phyloP scores from a whole-genome alignment of 2,888 invertebrate species.

The Punctoribates punctum region DNA sequence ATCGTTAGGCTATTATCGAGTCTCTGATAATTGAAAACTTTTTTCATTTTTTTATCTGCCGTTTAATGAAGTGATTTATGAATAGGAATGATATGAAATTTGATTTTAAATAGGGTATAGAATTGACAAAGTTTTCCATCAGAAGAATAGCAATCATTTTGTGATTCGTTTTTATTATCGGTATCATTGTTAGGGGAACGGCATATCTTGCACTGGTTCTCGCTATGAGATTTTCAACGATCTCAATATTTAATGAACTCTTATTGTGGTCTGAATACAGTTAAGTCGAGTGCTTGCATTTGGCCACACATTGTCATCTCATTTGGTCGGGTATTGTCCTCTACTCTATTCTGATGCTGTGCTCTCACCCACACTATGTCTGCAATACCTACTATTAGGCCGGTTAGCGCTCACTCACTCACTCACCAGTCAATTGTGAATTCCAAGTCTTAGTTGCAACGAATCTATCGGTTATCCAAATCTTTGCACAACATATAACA shows the following conservation, averaged over 20 bases:
- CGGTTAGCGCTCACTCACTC: conserved; percentile 15
- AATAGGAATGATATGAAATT: conserved; percentile 13
- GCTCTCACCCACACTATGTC: conserved; percentile 13
- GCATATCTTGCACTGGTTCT: neutral
- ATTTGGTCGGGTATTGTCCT: conserved; percentile 32
- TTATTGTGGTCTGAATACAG: conserved; percentile 29
- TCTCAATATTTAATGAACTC: conserved; percentile 32
- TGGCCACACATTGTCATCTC: conserved; percentile 37
- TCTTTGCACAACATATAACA: conserved; percentile 33
- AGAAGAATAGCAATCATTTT: conserved; percentile 31
- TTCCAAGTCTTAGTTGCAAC: neutral
- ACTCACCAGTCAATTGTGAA: conserved; percentile 19
- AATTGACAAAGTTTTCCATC: too few species aligned
- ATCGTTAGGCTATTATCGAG: conserved; percentile 18
- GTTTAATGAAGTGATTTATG: neutral
- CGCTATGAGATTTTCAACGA: neutral
- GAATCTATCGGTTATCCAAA: conserved; percentile 33
- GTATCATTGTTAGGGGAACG: conserved; percentile 16
- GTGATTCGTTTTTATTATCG: conserved; percentile 21
- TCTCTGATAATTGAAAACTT: neutral
- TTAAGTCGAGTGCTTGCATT: conserved; percentile 1
- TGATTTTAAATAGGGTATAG: neutral
- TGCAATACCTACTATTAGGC: neutral
- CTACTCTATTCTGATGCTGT: conserved; percentile 26
- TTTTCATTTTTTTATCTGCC: too few species aligned